phyloP scores from a whole-genome alignment of 2,888 invertebrate species.

The Eugnorisma glareosa region DNA sequence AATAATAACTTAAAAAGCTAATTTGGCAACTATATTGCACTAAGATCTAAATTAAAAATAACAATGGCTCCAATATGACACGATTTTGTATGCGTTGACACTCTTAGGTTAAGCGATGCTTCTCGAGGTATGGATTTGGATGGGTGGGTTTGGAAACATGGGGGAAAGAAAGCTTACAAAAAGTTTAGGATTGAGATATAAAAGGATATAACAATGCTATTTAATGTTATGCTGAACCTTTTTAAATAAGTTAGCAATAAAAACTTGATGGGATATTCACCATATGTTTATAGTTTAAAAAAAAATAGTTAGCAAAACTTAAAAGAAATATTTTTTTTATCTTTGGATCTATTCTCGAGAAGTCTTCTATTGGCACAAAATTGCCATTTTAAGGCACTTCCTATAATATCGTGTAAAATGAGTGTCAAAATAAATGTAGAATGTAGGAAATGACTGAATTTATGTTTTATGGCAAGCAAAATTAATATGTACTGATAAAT shows the following conservation, averaged over 20 bases:
- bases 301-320: background rate
- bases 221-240: background rate
- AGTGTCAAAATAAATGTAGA: constrained; percentile 51
- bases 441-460: constrained; percentile 1
- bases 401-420: constrained; percentile 43
- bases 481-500: background rate
- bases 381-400: constrained; percentile 44
- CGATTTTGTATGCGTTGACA: constrained; percentile 60
- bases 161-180: background rate
- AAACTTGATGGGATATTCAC: background rate
- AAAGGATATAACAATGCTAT: background rate
- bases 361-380: constrained; percentile 52
- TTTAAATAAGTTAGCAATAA: background rate
- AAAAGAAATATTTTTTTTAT: background rate
- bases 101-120: constrained; percentile 57
- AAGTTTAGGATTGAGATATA: background rate
- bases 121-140: constrained; percentile 33
- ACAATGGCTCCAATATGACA: constrained; percentile 71
- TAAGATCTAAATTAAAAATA: constrained; percentile 67
- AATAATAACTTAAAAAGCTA: constrained; percentile 65
- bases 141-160: background rate
- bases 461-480: background rate
- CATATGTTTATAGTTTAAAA: background rate
- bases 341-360: constrained; percentile 4
- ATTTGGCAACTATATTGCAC: constrained; percentile 86